phyloP scores from a whole-genome alignment of 2,888 invertebrate genomes.

The Cheilosia scutellata region DNA sequence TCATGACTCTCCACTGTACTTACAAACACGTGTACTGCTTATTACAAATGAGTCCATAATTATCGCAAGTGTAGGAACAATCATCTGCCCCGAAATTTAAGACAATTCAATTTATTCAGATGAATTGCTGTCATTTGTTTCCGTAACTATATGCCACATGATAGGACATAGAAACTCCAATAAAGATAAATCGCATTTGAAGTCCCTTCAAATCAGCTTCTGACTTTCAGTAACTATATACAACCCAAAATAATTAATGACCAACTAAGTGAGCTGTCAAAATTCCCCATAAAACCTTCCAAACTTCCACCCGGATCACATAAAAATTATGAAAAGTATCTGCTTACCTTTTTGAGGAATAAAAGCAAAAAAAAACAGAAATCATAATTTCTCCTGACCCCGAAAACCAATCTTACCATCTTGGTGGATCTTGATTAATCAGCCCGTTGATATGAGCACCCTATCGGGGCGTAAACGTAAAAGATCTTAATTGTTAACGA shows the following conservation, averaged over 20 bases:
- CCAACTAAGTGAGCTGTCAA: conserved; percentile 42
- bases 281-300: conserved; percentile 33
- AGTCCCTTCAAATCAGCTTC: conserved; percentile 15
- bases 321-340: conserved; percentile 42
- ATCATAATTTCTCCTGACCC: conserved; percentile 52
- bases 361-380: background rate
- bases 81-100: no score
- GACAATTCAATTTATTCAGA: conserved; percentile 5
- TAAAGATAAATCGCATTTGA: conserved; percentile 16
- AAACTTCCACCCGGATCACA: conserved; percentile 25
- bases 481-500: conserved; percentile 64
- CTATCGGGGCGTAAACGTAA: conserved; percentile 42
- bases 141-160: background rate
- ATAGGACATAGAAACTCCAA: background rate
- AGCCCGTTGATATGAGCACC: conserved; percentile 39
- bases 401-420: conserved; percentile 37
- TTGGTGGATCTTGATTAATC: conserved; percentile 53
- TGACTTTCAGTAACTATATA: conserved; percentile 17
- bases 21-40: no score
- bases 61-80: no score
- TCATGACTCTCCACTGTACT: no score
- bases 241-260: conserved; percentile 3
- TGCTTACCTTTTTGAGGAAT: conserved; percentile 36
- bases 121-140: conserved; percentile 25
- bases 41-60: no score